Evolutionary conservation across 2,113 vertebrate species (phyloP), one percentile per base, ranked within the genome.

Genomic region (Chloroceryle aenea): DNA sequence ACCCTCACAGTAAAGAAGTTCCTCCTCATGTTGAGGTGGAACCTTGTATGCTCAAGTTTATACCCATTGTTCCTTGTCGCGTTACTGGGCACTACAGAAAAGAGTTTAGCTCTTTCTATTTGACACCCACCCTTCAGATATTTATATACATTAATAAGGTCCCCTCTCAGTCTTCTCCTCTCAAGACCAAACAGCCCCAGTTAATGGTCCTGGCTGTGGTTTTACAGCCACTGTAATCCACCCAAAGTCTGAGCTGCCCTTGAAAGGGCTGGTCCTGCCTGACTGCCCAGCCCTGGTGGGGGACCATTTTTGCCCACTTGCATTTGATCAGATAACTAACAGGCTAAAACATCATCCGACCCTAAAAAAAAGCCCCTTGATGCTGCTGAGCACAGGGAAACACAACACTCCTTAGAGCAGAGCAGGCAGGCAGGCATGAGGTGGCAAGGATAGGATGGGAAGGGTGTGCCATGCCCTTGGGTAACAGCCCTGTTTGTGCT

Each of bases 381-480:
- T 38, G 62, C 48, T 62, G 87, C 87, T 85, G 82, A 76, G 74
- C 52, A 40, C 53, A 48, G 0, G 0, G 71, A 85, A 80, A 45
- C 43, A 6, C 38, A 3, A 9, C 50, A 4, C 36, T 48, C 18
- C 58, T 29, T 0, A 0, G 34, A 82, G 42, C 1, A 10, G 30
- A 32, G 78, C 19, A 56, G 29, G 32, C 20, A 10, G 34, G 78
- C 22, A 56, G 29, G 32, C 23, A 10, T 12, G 42, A 40, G 48
- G 6, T 45, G 22, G 62, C 16, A 27, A 27, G 40, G 26, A 13
- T 77, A 47, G 61, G 32, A 87, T 0, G 3, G 30, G 59, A 85
- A 32, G 9, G 67, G 36, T 21, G 38, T 0, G 1, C n/a, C 0
- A 0, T 63, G 59, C 9, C 58, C n/a, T 58, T 48, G 58, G 21